A percentile compares a stretch with the other conserved stretches of the same genome.
Conservation (phyloP, 2,797 vertebrate genomes). For the Lycodopsis pacificus region DNA sequence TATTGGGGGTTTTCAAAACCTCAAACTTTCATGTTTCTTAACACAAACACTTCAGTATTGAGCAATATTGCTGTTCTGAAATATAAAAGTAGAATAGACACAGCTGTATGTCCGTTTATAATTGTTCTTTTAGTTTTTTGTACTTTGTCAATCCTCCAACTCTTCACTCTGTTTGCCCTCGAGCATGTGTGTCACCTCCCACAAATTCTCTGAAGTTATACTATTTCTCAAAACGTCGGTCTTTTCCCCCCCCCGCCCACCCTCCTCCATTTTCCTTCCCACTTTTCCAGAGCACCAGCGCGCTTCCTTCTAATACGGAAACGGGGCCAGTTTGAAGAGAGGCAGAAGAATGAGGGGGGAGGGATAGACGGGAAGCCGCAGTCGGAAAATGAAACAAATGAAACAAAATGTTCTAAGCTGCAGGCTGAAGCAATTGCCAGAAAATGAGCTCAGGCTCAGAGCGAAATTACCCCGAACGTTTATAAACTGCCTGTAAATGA, state of each 20-base stretch:
- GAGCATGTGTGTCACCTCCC: constrained; percentile 14
- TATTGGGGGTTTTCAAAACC: constrained; percentile 14
- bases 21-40: constrained; percentile 31
- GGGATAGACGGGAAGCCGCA: constrained; percentile 76
- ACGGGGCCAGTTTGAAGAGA: constrained; percentile 52
- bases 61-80: constrained; percentile 20
- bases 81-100: neutral
- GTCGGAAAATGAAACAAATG: constrained; percentile 71
- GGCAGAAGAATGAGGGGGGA: constrained; percentile 71
- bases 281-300: constrained; percentile 46
- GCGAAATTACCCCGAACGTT: constrained; percentile 41
- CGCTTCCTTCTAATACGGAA: constrained; percentile 73
- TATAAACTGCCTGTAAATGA: constrained; percentile 36
- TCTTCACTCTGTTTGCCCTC: neutral
- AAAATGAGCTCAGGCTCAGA: constrained; percentile 58
- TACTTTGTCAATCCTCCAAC: constrained; percentile 1
- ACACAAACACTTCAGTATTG: constrained; percentile 28
- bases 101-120: neutral
- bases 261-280: constrained; percentile 46
- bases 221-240: constrained; percentile 40
- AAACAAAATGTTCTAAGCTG: constrained; percentile 81
- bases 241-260: neutral
- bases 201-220: constrained; percentile 42
- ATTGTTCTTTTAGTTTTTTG: neutral
- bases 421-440: constrained; percentile 63